Base-by-base conservation (phyloP, 2,888 invertebrate species). In the Euplexia lucipara region DNA sequence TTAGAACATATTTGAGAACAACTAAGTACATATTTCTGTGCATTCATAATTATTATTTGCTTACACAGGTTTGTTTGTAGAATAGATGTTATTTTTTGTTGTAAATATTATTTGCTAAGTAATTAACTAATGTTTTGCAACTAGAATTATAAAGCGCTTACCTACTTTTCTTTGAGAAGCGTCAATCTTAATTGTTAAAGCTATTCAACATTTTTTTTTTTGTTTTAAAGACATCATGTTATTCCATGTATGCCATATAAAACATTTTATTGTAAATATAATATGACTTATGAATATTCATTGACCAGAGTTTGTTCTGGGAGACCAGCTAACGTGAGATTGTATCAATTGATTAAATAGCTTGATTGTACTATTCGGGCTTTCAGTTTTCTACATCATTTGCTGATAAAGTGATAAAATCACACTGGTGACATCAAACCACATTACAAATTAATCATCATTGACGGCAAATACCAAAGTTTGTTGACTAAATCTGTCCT, bases 11-110 rank as follows among this genome's bases (percentile, higher is more conserved):
- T 66, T 75, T 44, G n/a, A 12, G 9, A 45, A 8, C 20, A 4
- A 70, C 42, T 70, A 58, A 41, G 14, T 20, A 69, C 44, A 41
- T 67, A 59, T 64, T 62, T 56, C 58, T 49, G 14, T 39, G 14
- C 44, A 37, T 56, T 51, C 16, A 45, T 47, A 47, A 57, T 57
- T 26, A 34, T 30, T 57, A 59, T 67, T 63, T 60, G 44, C 39
- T 41, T 20, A 52, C 58, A 49, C 45, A 52, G 9, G 20, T 37
- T 37, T 26, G 14, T 20, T 62, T 18, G n/a, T 37, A 4, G 10
- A 44, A 32, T 16, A 6, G 6, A 9, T 30, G 3, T 47, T 0
- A 3, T 8, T 39, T 8, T 18, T 39, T 14, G 16, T 9, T 35
- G 16, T 39, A 39, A 8, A 39, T 39, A 26, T 26, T 26, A 18